phyloP scores from a whole-genome alignment of 2,888 invertebrate species.

The Diaphora mendica region DNA sequence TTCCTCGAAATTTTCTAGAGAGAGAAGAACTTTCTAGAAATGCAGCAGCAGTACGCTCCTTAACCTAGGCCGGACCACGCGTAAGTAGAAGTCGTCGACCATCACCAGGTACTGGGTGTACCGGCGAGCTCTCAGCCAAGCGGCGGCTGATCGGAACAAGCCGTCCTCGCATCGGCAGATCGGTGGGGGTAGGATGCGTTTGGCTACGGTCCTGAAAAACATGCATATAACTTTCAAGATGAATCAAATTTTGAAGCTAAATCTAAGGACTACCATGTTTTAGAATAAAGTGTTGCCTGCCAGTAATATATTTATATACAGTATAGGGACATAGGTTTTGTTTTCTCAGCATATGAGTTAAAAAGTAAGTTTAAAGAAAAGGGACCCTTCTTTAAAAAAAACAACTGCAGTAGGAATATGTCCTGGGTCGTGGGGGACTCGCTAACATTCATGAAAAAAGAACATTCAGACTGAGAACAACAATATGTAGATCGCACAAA shows the following conservation, averaged over 20 bases:
- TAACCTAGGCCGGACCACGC: slow-evolving; percentile 72
- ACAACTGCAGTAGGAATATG: too few species aligned
- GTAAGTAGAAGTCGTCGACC: slow-evolving; percentile 73
- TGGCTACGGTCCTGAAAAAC: slow-evolving; percentile 66
- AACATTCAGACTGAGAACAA: too few species aligned
- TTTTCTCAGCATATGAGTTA: not conserved
- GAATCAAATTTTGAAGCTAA: not conserved
- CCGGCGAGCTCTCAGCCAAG: slow-evolving; percentile 63
- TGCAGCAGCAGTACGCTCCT: slow-evolving; percentile 77
- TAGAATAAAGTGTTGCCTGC: not conserved
- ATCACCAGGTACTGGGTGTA: slow-evolving; percentile 67
- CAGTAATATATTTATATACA: not conserved
- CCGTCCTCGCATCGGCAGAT: slow-evolving; percentile 49
- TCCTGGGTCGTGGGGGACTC: too few species aligned
- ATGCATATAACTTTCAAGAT: not conserved
- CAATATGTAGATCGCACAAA: too few species aligned
- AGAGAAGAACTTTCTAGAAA: slow-evolving; percentile 55
- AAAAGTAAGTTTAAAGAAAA: too few species aligned
- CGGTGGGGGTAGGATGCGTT: slow-evolving; percentile 57
- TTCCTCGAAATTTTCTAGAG: slow-evolving; percentile 54
- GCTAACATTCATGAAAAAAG: too few species aligned
- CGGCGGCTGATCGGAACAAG: slow-evolving; percentile 61
- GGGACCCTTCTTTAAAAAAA: too few species aligned
- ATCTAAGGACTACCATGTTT: not conserved
- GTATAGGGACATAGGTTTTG: not conserved